These are phyloP conservation scores for Lepisosteus osseus DNA, from an alignment of 2,113 vertebrate genomes.

Conservation along the genomic window DNA sequence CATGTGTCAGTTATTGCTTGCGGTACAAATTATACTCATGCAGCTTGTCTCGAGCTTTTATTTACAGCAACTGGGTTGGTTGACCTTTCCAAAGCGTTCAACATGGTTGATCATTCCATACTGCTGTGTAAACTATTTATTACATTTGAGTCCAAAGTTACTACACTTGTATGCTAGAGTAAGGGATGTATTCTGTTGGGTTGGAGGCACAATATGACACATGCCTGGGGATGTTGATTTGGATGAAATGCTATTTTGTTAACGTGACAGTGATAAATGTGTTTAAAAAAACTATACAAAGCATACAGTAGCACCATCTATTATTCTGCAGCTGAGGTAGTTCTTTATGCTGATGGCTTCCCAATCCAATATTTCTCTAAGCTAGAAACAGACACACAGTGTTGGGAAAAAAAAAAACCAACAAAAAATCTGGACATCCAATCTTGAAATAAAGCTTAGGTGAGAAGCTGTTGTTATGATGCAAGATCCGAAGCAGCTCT, in stretches of 20 bases:
- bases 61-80: conserved; percentile 35
- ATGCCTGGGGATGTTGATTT: conserved; percentile 39
- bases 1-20: conserved; percentile 28
- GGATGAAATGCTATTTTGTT: conserved; percentile 26
- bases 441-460: neutral
- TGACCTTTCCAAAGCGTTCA: conserved; percentile 48
- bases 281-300: conserved; percentile 52
- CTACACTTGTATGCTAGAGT: conserved; percentile 9
- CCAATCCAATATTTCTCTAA: too few species aligned
- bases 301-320: conserved; percentile 29
- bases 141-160: conserved; percentile 40
- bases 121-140: conserved; percentile 42
- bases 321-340: conserved; percentile 30
- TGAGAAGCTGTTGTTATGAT: too few species aligned
- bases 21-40: conserved; percentile 42
- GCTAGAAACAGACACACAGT: too few species aligned
- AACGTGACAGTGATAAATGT: conserved; percentile 43
- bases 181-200: neutral
- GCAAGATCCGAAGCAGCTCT: too few species aligned
- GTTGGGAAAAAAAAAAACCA: neutral
- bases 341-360: neutral
- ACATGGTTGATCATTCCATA: conserved; percentile 49
- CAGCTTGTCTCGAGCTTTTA: conserved; percentile 19
- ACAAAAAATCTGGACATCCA: neutral
- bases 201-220: conserved; percentile 41